These are phyloP conservation scores for Apis florea DNA, from an alignment of 1,140 invertebrate species.

Conservation along the genomic window DNA sequence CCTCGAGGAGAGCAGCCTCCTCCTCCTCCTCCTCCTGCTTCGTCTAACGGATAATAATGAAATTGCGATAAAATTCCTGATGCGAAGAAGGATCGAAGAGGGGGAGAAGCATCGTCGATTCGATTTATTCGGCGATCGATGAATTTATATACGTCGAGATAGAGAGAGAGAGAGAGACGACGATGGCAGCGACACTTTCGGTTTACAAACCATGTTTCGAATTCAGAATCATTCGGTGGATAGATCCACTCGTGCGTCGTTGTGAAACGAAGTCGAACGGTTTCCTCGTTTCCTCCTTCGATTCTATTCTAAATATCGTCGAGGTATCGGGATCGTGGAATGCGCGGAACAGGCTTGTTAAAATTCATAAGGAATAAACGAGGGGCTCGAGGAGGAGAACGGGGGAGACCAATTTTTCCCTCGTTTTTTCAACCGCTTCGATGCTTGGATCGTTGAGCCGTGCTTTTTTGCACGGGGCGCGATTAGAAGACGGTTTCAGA, in stretches of 20 bases:
- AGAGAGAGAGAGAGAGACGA: too few relatives aligned
- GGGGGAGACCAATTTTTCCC: neutral
- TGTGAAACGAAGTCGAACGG: neutral
- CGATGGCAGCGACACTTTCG: too few relatives aligned
- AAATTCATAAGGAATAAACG: slow-evolving; percentile 41
- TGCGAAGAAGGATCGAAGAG: too few relatives aligned
- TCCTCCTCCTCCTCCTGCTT: too few relatives aligned
- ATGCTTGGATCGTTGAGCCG: neutral
- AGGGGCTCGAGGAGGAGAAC: neutral
- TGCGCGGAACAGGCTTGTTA: neutral
- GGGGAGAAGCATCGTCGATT: neutral
- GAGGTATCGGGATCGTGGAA: neutral
- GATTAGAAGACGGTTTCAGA: neutral
- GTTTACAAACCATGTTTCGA: neutral
- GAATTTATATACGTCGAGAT: too few relatives aligned
- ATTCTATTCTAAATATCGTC: slow-evolving; percentile 12
- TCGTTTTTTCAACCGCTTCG: neutral
- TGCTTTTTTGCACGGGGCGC: neutral
- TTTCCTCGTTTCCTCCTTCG: neutral
- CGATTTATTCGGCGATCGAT: slow-evolving; percentile 45
- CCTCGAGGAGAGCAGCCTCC: too few relatives aligned
- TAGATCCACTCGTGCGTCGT: neutral
- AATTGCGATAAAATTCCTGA: too few relatives aligned
- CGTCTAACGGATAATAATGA: too few relatives aligned
- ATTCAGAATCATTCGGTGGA: neutral